These are phyloP conservation scores for Porites rus DNA, from an alignment of 92 coral and sea anemone species.

Conservation along the genomic window DNA sequence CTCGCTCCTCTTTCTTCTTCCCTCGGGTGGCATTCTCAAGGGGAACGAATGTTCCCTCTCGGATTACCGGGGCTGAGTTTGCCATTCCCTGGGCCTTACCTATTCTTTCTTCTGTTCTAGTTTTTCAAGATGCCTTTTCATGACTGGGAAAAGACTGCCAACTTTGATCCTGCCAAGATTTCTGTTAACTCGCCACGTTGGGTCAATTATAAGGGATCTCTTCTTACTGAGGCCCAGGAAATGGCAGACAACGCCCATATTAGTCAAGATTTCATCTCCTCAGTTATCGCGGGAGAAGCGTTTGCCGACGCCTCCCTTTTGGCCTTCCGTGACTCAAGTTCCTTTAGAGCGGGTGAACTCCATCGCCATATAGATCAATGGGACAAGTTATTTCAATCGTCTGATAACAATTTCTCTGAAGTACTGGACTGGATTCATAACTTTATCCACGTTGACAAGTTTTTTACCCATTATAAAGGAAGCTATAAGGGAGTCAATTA, in stretches of 20 bases:
- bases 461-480: slow-evolving; percentile 14
- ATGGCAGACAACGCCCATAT: slow-evolving; percentile 35
- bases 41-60: slow-evolving; percentile 22
- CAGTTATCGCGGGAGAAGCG: slow-evolving; percentile 23
- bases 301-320: slow-evolving; percentile 40
- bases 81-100: slow-evolving; percentile 16
- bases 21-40: slow-evolving; percentile 45
- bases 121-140: slow-evolving; percentile 4
- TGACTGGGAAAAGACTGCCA: slow-evolving; percentile 40
- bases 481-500: slow-evolving; percentile 29
- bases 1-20: slow-evolving; percentile 14
- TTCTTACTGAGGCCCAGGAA: neutral
- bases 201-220: slow-evolving; percentile 18
- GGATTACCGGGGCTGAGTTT: slow-evolving; percentile 25
- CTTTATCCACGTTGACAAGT: slow-evolving; percentile 13
- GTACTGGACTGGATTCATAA: slow-evolving; percentile 27
- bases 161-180: slow-evolving; percentile 23
- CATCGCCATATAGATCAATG: slow-evolving; percentile 47
- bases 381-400: slow-evolving; percentile 9
- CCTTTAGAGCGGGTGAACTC: slow-evolving; percentile 43
- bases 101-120: slow-evolving; percentile 29
- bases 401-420: slow-evolving; percentile 17
- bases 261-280: slow-evolving; percentile 13
- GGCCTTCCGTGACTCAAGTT: slow-evolving; percentile 47
- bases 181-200: slow-evolving; percentile 14